Conservation (phyloP, 2,797 vertebrate species). For the Aphelocoma californica region DNA sequence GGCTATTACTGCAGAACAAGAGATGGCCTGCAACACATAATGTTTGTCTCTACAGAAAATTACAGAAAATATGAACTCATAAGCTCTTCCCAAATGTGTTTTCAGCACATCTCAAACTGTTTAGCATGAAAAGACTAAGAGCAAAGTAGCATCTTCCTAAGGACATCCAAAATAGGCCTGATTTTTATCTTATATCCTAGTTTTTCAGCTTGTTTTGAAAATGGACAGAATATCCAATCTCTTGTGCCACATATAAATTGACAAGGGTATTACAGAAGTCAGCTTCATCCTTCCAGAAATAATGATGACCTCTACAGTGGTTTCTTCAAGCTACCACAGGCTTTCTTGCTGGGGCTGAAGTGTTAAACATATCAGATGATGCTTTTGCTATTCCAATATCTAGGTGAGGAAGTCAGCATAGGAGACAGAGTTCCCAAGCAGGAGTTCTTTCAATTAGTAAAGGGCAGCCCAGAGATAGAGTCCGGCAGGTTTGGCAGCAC, state of each 20-base stretch:
- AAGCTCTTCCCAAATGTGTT: not conserved
- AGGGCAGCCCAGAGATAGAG: not conserved
- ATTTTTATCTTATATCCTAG: not conserved
- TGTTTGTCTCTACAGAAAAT: not conserved
- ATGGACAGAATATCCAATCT: not conserved
- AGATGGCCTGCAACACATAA: not conserved
- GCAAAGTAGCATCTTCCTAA: not conserved
- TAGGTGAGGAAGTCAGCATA: not conserved
- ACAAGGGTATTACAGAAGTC: not conserved
- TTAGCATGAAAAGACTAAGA: not conserved
- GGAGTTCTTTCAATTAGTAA: not conserved
- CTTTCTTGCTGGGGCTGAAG: not conserved
- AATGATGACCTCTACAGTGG: not conserved
- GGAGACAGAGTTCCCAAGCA: not conserved
- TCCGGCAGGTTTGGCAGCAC: not conserved
- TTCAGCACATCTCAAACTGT: not conserved
- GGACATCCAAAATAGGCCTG: not conserved
- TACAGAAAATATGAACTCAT: not conserved
- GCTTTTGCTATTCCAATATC: not conserved
- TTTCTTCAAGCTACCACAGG: not conserved
- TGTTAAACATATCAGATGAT: not conserved
- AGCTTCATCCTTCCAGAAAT: not conserved
- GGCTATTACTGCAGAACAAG: not conserved
- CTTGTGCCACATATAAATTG: accelerated
- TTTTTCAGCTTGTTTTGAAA: not conserved